phyloP scores from a whole-genome alignment of 2,113 vertebrate species.

The Larimichthys crocea region DNA sequence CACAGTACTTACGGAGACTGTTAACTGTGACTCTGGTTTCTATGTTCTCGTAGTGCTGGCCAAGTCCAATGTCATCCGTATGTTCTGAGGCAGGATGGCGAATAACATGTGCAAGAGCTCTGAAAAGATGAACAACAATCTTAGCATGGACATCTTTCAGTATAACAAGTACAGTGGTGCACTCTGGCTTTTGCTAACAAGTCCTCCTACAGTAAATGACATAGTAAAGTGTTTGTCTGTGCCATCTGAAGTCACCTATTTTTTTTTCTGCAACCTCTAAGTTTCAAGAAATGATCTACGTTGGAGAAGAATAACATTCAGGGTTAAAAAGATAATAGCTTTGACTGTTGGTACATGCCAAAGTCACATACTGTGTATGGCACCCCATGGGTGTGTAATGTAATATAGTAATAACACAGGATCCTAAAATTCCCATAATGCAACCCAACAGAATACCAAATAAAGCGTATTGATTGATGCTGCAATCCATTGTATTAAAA shows the following conservation, averaged over 20 bases:
- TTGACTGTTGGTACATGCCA: not conserved
- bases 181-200: not conserved
- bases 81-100: constrained; percentile 91
- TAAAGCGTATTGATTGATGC: too few species aligned
- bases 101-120: constrained; percentile 96
- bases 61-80: constrained; percentile 90
- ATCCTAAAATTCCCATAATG: constrained; percentile 5
- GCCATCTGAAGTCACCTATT: not conserved
- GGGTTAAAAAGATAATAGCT: not conserved
- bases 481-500: too few species aligned
- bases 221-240: not conserved
- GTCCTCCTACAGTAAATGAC: not conserved
- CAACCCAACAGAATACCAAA: too few species aligned
- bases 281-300: not conserved
- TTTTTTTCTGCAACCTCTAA: not conserved
- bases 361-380: not conserved
- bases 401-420: too few species aligned
- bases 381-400: not conserved
- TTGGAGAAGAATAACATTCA: not conserved
- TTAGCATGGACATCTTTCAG: constrained; percentile 18
- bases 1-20: constrained; percentile 91
- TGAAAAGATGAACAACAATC: constrained; percentile 76
- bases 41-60: constrained; percentile 94
- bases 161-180: not conserved
- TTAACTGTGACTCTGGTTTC: constrained; percentile 88